phyloP scores from a whole-genome alignment of 2,113 vertebrate species.

The Verasper variegatus region DNA sequence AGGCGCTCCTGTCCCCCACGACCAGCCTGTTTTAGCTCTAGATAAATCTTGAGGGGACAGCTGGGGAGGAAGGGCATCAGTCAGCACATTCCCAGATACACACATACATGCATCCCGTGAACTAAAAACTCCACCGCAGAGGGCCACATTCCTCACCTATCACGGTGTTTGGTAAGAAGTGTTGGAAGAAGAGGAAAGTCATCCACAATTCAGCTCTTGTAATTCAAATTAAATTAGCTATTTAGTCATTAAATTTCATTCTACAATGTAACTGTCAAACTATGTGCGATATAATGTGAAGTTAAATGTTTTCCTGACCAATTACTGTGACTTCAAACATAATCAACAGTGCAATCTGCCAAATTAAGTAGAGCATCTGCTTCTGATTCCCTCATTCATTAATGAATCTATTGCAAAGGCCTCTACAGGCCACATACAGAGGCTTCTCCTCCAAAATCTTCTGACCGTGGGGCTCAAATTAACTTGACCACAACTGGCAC shows the following conservation, averaged over 20 bases:
- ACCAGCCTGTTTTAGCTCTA: constrained; percentile 75
- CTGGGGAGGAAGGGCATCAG: constrained; percentile 72
- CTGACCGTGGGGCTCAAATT: constrained; percentile 8
- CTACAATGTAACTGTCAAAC: not conserved
- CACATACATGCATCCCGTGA: constrained; percentile 48
- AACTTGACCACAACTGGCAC: constrained; percentile 2
- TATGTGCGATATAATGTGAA: not conserved
- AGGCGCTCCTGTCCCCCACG: constrained; percentile 59
- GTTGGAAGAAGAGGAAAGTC: not conserved
- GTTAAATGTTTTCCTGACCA: not conserved
- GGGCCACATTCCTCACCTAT: constrained; percentile 57
- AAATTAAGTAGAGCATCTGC: constrained; percentile 8
- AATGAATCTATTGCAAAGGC: constrained; percentile 23
- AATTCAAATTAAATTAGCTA: not conserved
- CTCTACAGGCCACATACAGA: not conserved
- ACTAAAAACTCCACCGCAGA: constrained; percentile 64
- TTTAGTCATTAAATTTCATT: not conserved
- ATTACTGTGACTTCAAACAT: not conserved
- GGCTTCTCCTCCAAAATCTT: constrained; percentile 12
- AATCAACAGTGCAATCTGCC: constrained; percentile 4
- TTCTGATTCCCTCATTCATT: constrained; percentile 14
- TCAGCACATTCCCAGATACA: constrained; percentile 76
- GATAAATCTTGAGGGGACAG: constrained; percentile 79
- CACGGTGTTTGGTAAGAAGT: constrained; percentile 30
- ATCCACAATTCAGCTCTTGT: not conserved